These are phyloP conservation scores for Metalampra italica DNA, from an alignment of 2,888 invertebrate species.

Conservation along the genomic window DNA sequence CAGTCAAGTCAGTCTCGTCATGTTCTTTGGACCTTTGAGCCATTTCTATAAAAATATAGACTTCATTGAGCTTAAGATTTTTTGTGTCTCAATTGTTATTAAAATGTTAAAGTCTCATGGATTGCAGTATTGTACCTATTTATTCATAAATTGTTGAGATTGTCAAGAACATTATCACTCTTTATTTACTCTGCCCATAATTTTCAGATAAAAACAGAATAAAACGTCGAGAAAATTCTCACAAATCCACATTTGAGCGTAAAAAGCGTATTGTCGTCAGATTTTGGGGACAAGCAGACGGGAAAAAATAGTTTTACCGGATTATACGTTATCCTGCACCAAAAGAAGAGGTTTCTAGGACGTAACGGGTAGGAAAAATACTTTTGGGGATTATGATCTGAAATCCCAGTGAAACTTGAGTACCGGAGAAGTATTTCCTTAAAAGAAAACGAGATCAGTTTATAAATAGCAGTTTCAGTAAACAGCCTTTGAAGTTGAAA, in stretches of 20 bases:
- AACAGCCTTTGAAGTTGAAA: background rate
- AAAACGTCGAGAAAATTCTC: conserved; percentile 3
- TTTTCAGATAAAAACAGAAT: conserved; percentile 1
- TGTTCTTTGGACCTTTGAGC: too few relatives aligned
- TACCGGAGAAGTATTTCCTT: background rate
- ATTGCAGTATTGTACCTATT: too few relatives aligned
- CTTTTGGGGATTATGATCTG: background rate
- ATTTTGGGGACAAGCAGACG: conserved; percentile 5
- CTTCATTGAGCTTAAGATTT: too few relatives aligned
- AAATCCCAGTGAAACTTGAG: conserved; percentile 2
- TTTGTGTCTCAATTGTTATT: too few relatives aligned
- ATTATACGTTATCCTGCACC: background rate
- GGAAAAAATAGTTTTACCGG: conserved; percentile 8
- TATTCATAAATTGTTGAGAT: too few relatives aligned
- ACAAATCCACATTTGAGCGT: conserved; percentile 6
- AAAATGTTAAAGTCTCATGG: too few relatives aligned
- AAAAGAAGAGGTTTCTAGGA: background rate
- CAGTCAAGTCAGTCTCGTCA: too few relatives aligned
- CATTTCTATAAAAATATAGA: too few relatives aligned
- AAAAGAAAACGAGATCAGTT: background rate
- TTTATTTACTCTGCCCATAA: background rate
- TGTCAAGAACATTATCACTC: too few relatives aligned
- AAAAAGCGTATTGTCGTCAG: conserved; percentile 13
- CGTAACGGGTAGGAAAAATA: conserved; percentile 1
- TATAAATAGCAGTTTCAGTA: background rate